phyloP scores from a whole-genome alignment of 2,797 vertebrate genomes.

The Onychomys leucogaster region DNA sequence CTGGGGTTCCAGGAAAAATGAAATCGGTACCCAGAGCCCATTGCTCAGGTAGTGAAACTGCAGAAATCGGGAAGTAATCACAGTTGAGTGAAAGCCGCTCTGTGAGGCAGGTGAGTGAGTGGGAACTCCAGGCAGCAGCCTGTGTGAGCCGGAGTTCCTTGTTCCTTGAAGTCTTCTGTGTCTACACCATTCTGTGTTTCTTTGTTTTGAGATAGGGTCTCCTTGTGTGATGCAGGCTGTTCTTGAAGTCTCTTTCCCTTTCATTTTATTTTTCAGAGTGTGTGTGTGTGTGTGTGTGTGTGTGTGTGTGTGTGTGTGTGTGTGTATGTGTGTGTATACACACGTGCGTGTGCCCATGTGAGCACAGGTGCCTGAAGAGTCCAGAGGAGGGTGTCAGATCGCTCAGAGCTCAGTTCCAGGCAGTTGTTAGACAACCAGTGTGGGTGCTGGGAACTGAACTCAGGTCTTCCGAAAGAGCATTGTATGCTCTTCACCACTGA shows the following conservation, averaged over 20 bases:
- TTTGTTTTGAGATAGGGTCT: neutral
- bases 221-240: no score
- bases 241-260: neutral
- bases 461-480: neutral
- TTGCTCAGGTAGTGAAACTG: neutral
- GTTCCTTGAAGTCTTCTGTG: neutral
- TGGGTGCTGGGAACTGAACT: neutral
- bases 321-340: no score
- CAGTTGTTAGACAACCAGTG: neutral
- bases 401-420: neutral
- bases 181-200: neutral
- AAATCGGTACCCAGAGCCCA: neutral
- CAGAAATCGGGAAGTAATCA: neutral
- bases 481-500: neutral
- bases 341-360: accelerated
- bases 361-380: neutral
- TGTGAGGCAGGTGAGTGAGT: neutral
- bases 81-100: neutral
- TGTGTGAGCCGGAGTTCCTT: neutral
- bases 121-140: neutral
- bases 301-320: neutral
- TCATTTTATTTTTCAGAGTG: neutral
- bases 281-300: neutral
- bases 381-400: neutral
- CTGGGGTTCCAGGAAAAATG: neutral